Evolutionary conservation across 1,140 invertebrate species (phyloP), one percentile per base, ranked within the genome.

Genomic region (Neodiprion lecontei): DNA sequence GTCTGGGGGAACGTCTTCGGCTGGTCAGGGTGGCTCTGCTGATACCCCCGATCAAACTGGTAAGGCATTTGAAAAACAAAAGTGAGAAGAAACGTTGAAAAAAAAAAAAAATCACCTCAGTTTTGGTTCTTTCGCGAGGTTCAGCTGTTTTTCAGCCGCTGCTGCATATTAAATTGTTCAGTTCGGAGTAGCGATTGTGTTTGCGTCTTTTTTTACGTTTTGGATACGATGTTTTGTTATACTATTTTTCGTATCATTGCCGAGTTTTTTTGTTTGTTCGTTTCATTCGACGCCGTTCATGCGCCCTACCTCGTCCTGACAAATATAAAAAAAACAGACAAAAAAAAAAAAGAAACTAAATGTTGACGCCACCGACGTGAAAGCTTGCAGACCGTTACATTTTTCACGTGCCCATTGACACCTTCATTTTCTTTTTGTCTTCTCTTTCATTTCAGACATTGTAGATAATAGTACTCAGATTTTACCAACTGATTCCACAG

Each of bases 401-500:
- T 28, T 28, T 79, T 81, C 78, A 77, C 78, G 80, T 79, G 77
- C 79, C 69, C 79, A 79, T 77, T 80, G 79, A 84, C 80, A 81
- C 75, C 79, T 82, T 85, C 83, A 75, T 79, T 79, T 85, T 87
- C 84, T 85, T 84, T 83, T 89, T 78, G 81, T 83, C 86, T 85
- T 88, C 85, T 87, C 88, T 90, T 88, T 89, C 81, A 85, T 93
- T 93, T 87, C 92, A 94, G 93, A 94, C 90, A 91, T 92, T 85
- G 91, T 92, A 91, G 92, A 94, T 90, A 93, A 93, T 91, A 93
- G 91, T 89, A 91, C 93, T 88, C 90, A 93, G 88, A 90, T 93
- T 87, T 94, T 94, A 89, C 94, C 94, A 81, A 95, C 94, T 84
- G 93, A 95, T 91, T 93, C 93, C 75, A 91, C 91, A 80, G 94